Conservation (phyloP, 2,113 vertebrate genomes). For the Mormoops blainvillei region DNA sequence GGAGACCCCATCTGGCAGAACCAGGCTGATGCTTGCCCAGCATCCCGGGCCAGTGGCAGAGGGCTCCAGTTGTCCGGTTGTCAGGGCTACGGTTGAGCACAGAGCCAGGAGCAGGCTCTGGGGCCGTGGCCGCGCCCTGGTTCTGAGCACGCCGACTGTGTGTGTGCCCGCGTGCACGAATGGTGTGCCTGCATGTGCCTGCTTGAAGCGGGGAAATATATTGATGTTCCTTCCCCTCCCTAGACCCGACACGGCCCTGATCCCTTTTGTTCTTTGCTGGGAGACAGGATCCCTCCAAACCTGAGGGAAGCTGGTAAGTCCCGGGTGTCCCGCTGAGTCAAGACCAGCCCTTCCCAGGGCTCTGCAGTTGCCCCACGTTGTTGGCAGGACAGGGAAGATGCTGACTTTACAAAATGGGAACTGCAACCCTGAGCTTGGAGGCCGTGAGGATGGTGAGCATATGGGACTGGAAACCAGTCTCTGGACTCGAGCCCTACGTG, state of each 20-base stretch:
- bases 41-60: not conserved
- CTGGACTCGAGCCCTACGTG: not conserved
- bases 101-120: not conserved
- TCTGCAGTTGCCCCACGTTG: not conserved
- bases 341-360: not conserved
- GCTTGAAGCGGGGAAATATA: not conserved
- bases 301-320: not conserved
- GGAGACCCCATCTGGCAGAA: not conserved
- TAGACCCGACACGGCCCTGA: not conserved
- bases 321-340: not conserved
- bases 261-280: not conserved
- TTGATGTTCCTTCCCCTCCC: not conserved
- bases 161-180: not conserved
- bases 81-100: not conserved
- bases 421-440: not conserved
- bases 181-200: not conserved
- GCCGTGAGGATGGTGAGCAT: not conserved
- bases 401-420: not conserved
- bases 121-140: not conserved
- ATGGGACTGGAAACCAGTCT: not conserved
- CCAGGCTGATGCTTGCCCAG: not conserved
- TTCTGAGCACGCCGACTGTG: not conserved
- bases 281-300: not conserved
- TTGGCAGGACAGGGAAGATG: not conserved
- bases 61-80: fast-evolving